Conservation (phyloP, 2,888 invertebrate genomes). For the Dendrolimus pini region DNA sequence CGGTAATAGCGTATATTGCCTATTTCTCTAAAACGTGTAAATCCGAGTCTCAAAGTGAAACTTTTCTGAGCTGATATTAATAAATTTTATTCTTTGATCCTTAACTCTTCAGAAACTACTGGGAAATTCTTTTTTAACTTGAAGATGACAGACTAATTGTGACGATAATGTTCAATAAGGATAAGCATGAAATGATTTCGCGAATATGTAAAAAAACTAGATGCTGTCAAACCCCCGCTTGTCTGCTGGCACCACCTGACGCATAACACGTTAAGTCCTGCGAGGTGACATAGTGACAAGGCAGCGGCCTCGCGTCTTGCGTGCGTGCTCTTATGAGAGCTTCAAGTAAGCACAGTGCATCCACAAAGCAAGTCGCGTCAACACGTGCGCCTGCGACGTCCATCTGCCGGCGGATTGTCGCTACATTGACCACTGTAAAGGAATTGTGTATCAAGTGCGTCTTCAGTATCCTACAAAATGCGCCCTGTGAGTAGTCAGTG, state of each 20-base stretch:
- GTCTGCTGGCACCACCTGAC: background rate
- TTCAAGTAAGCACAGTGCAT: slow-evolving; percentile 30
- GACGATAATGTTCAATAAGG: too few species aligned
- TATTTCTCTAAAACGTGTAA: too few species aligned
- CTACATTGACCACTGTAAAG: slow-evolving; percentile 20
- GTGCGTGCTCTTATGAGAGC: background rate
- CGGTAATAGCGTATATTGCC: too few species aligned
- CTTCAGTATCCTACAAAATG: slow-evolving; percentile 46
- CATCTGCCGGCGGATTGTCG: slow-evolving; percentile 13
- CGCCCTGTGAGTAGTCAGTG: slow-evolving; percentile 51
- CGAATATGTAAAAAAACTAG: background rate
- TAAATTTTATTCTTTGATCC: too few species aligned
- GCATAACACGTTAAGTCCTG: background rate
- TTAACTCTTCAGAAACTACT: too few species aligned
- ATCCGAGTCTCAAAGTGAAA: too few species aligned
- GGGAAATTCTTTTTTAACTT: too few species aligned
- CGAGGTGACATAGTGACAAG: background rate
- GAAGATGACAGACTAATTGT: too few species aligned
- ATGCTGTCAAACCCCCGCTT: background rate
- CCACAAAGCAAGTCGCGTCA: slow-evolving; percentile 32
- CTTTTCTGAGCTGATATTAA: too few species aligned
- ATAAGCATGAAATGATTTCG: too few species aligned
- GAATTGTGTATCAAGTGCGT: slow-evolving; percentile 24
- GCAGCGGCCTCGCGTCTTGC: background rate
- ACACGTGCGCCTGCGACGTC: slow-evolving; percentile 28